These are phyloP conservation scores for Tenthredo livida DNA, from an alignment of 2,888 invertebrate species.

Conservation along the genomic window DNA sequence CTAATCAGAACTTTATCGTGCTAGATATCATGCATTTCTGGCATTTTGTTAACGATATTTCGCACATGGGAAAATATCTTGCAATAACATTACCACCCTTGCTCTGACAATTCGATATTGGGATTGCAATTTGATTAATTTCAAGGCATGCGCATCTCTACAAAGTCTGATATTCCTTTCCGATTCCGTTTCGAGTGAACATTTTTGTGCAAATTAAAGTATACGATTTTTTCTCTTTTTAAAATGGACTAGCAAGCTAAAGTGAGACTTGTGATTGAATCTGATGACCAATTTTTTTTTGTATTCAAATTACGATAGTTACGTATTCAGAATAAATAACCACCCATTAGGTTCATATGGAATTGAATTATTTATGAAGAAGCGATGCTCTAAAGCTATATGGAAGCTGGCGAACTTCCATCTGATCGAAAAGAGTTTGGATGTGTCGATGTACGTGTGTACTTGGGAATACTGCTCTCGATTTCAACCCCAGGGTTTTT, in stretches of 20 bases:
- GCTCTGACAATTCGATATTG: background rate
- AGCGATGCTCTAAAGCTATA: background rate
- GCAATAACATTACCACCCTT: background rate
- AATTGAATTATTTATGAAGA: slow-evolving; percentile 3
- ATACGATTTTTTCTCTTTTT: background rate
- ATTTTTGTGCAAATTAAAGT: background rate
- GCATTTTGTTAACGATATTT: slow-evolving; percentile 5
- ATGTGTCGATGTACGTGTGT: background rate
- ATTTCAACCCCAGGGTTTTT: background rate
- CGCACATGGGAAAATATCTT: background rate
- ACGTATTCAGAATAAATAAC: background rate
- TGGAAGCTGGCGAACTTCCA: background rate
- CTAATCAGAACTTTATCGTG: slow-evolving; percentile 8
- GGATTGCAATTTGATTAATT: background rate
- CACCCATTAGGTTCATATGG: background rate
- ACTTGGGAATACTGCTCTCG: background rate
- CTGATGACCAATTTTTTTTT: background rate
- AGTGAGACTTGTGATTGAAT: background rate
- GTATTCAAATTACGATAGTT: background rate
- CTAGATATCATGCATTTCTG: background rate
- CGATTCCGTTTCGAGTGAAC: background rate
- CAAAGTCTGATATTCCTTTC: background rate
- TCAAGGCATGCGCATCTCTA: background rate
- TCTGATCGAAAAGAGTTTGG: background rate
- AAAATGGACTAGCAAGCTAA: background rate